A percentile compares a stretch with the other conserved stretches of the same genome.
These are phyloP conservation scores for Timema podura DNA, from an alignment of 2,888 invertebrate species.

Conservation along the genomic window DNA sequence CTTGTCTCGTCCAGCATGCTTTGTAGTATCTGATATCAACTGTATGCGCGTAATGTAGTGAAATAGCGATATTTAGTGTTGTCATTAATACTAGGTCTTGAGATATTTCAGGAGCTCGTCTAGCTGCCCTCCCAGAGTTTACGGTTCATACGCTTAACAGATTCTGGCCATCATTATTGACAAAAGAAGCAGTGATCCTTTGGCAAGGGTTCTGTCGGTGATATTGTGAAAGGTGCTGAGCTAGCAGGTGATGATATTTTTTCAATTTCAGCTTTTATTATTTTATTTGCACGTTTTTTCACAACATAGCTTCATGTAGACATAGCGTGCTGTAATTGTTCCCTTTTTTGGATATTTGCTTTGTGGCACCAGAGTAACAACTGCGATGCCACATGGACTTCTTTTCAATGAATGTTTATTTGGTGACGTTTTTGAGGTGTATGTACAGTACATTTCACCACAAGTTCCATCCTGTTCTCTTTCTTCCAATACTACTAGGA, in stretches of 20 bases:
- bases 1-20: not conserved
- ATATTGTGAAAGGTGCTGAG: not conserved
- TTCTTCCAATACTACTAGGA: not conserved
- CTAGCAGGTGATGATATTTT: not conserved
- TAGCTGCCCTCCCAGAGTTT: not conserved
- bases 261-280: not conserved
- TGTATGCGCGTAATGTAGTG: not conserved
- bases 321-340: not conserved
- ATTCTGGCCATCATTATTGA: not conserved
- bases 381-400: not conserved
- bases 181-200: not conserved
- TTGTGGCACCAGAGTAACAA: conserved; percentile 1
- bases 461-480: not conserved
- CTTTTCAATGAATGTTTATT: not conserved
- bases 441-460: not conserved
- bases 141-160: not conserved
- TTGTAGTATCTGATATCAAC: conserved; percentile 5
- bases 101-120: not conserved
- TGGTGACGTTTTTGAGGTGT: not conserved
- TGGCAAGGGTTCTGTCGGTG: not conserved
- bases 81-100: not conserved
- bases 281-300: conserved; percentile 1
- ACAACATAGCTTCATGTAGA: not conserved
- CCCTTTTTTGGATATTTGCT: not conserved
- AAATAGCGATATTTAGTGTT: not conserved